These are phyloP conservation scores for Paracanthobrama guichenoti DNA, from an alignment of 2,113 vertebrate species.

Conservation along the genomic window DNA sequence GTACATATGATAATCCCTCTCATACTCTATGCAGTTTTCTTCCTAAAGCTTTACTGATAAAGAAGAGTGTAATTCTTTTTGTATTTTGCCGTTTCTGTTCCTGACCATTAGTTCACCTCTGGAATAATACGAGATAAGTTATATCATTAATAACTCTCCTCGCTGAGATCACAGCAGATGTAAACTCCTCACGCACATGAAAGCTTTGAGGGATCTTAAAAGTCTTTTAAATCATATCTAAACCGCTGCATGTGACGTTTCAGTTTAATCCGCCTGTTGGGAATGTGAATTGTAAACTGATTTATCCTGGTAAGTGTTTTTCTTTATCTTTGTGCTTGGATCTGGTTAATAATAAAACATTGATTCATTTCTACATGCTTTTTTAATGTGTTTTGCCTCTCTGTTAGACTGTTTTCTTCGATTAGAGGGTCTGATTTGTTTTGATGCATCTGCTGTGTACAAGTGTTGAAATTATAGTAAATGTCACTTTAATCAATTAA, in stretches of 20 bases:
- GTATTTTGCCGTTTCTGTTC: neutral
- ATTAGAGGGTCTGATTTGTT: neutral
- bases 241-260: neutral
- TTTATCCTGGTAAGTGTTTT: slow-evolving; percentile 12
- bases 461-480: neutral
- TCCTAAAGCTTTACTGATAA: slow-evolving; percentile 23
- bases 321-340: neutral
- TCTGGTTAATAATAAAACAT: slow-evolving; percentile 15
- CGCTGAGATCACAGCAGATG: slow-evolving; percentile 7
- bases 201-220: neutral
- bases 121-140: slow-evolving; percentile 3
- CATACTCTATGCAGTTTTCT: neutral
- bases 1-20: slow-evolving; percentile 5
- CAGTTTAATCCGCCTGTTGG: neutral
- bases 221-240: neutral
- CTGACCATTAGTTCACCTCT: slow-evolving; percentile 27
- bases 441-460: neutral
- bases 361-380: neutral
- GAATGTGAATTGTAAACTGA: slow-evolving; percentile 23
- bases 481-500: neutral
- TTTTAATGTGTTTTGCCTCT: neutral
- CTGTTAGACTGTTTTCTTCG: neutral
- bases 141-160: neutral
- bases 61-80: neutral
- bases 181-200: neutral